Conservation (phyloP, 35 echinoderm and acorn worm species). For the Ophioderma brevispina region DNA sequence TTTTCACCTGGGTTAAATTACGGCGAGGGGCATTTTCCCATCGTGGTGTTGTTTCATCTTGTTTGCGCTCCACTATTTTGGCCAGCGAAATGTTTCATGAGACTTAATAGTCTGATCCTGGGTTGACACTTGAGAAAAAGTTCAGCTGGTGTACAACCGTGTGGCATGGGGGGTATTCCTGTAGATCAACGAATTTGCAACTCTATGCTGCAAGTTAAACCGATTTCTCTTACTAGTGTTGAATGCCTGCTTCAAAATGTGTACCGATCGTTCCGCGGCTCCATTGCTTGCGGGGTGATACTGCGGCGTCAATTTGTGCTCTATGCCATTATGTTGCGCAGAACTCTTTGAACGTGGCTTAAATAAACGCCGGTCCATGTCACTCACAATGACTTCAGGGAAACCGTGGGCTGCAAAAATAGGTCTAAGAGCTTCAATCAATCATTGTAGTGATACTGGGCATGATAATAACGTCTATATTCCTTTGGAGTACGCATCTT, state of each 20-base stretch:
- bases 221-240: background rate
- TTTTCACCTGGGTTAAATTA: background rate
- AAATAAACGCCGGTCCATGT: too few species aligned
- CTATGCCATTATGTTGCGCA: background rate
- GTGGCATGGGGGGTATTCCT: background rate
- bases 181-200: background rate
- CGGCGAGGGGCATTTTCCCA: background rate
- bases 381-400: slow-evolving; percentile 53
- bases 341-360: background rate
- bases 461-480: slow-evolving; percentile 38
- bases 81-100: background rate
- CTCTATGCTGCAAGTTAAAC: background rate
- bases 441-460: slow-evolving; percentile 32
- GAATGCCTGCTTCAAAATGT: background rate
- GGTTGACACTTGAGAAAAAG: background rate
- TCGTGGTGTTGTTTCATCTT: background rate
- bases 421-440: slow-evolving; percentile 28
- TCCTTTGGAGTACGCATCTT: slow-evolving; percentile 68
- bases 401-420: slow-evolving; percentile 70
- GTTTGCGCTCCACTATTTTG: background rate
- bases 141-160: background rate
- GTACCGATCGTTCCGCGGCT: background rate
- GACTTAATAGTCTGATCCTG: background rate
- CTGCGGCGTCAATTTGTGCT: background rate
- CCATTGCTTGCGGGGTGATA: background rate